Evolutionary conservation across 2,888 invertebrate species (phyloP), one percentile per base, ranked within the genome.

Genomic region (Heliconius sara): DNA sequence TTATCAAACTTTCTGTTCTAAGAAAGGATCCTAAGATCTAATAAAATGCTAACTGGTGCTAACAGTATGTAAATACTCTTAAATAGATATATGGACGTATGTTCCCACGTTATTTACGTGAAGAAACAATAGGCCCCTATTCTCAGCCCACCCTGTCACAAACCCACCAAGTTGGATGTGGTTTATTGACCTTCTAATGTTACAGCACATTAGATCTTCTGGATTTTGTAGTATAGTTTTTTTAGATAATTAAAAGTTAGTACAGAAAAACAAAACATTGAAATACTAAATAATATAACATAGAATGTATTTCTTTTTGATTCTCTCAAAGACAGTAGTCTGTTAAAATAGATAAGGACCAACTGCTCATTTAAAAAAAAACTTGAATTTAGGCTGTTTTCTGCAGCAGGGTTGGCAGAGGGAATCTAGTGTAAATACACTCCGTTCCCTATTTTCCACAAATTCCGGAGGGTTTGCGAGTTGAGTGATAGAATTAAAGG

Each of bases 41-140:
- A 10, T 39, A 39, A 39, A 73, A 66, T 74, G 39, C 22, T 34
- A 65, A 75, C 78, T 77, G 79, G 80, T 68, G 76, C 76, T 83
- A 81, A 82, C 65, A 77, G 79, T 76, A 79, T 82, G 84, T 83
- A 83, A 84, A 83, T 83, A 79, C 13, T 63, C 74, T 43, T 72
- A 79, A 81, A 72, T 71, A 75, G 75, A 78, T 81, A 82, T 77
- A 80, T 76, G 78, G 66, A 73, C 74, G 75, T 74, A 82, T 83
- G 89, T 92, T 94, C 94, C 91, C 94, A 94, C 93, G 93, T 90
- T 82, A 87, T 84, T 82, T 80, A 88, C 86, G 87, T 85, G 84
- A 83, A 86, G 85, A 91, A 90, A 94, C 94, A 95, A 94, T 94
- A 88, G 88, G 85, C 94, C 94, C 94, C 92, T 93, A 94, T 94